Evolutionary conservation across 2,113 vertebrate species (phyloP), one percentile per base, ranked within the genome.

Genomic region (Dunckerocampus dactyliophorus): DNA sequence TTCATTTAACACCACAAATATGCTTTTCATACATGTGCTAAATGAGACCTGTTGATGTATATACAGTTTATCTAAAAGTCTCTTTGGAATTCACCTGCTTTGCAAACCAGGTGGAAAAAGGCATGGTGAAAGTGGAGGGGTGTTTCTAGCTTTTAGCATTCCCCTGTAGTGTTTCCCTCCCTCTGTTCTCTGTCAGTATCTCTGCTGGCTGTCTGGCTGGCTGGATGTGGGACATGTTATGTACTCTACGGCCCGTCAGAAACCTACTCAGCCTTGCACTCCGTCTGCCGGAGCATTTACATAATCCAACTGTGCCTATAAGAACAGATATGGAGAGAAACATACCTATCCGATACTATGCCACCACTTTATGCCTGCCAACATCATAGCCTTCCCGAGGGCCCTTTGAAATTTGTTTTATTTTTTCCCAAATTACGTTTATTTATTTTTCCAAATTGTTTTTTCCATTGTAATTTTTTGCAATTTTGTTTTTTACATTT

Each of bases 211-310:
- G 75, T 79, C 82, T 82, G 82, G 74, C 88, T 85, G 74, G 74
- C 80, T 88, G 86, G 88, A 79, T 83, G 82, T 80, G 82, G 89
- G 88, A 88, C 91, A 89, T 89, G 89, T 88, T 90, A 88, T 91
- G 88, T 88, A 88, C 84, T 91, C 85, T 87, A 90, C 82, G 87
- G 89, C 87, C 90, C 89, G 89, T 92, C 91, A 91, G 89, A 88
- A 88, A 87, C 89, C 88, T 90, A 88, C 87, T 91, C 91, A 92
- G 84, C 90, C 91, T 90, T 92, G 88, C 82, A 87, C 87, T 86
- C 76, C 71, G 79, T 74, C 88, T 89, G 89, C 90, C 84, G 86
- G 87, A 87, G 82, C 82, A 91, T 92, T 92, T 91, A 87, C 91
- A 92, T 92, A 91, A 89, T 87, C 82, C 88, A 82, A 65, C 85